A percentile compares a stretch with the other conserved stretches of the same genome.
phyloP scores from a whole-genome alignment of 2,888 invertebrate genomes.

The Drosophila mayaguana region DNA sequence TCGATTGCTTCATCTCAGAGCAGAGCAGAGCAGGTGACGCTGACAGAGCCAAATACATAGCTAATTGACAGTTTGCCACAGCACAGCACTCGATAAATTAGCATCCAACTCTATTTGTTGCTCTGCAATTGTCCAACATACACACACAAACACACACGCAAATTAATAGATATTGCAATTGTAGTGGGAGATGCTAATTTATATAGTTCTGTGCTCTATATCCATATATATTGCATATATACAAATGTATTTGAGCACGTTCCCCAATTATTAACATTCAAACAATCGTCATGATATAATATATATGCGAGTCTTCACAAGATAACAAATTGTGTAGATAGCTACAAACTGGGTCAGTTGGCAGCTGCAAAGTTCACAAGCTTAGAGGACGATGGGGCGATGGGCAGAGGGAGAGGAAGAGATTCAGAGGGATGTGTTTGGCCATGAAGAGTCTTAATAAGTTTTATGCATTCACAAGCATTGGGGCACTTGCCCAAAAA shows the following conservation, averaged over 20 bases:
- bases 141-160: background rate
- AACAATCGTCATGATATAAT: slow-evolving; percentile 42
- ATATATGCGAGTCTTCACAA: too few relatives aligned
- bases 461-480: slow-evolving; percentile 53
- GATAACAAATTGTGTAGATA: slow-evolving; percentile 5
- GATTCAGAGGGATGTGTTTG: background rate
- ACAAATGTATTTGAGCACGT: slow-evolving; percentile 20
- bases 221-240: background rate
- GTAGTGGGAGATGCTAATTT: too few relatives aligned
- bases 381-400: background rate
- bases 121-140: background rate
- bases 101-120: slow-evolving; percentile 4
- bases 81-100: slow-evolving; percentile 19
- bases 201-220: too few relatives aligned
- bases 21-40: slow-evolving; percentile 3
- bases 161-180: too few relatives aligned
- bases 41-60: slow-evolving; percentile 8
- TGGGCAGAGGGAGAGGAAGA: background rate
- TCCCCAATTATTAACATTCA: slow-evolving; percentile 32
- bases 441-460: slow-evolving; percentile 50
- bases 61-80: slow-evolving; percentile 8
- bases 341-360: slow-evolving; percentile 45
- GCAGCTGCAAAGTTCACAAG: slow-evolving; percentile 24
- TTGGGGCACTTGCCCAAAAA: background rate
- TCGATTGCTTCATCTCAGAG: slow-evolving; percentile 13